Evolutionary conservation across 2,113 vertebrate species (phyloP).

Genomic region (Mustela lutreola): DNA sequence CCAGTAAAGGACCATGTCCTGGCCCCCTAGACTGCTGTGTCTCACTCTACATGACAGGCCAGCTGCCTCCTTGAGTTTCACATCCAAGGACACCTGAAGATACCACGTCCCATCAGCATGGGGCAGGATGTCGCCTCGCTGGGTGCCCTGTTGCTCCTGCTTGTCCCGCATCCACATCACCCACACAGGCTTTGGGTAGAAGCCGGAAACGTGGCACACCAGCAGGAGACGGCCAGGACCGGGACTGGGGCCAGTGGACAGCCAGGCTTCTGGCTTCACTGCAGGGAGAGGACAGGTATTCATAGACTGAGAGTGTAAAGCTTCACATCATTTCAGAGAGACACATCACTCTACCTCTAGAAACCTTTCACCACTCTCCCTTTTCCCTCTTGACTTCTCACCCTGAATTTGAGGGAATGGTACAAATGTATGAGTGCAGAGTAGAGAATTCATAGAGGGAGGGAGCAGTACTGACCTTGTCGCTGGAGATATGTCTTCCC

Average conservation of each 20-base stretch:
- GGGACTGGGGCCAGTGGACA: not conserved
- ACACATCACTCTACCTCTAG: not conserved
- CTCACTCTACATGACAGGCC: not conserved
- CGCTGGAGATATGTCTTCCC: not conserved
- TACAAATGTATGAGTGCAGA: not conserved
- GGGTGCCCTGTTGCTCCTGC: not conserved
- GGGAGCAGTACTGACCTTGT: not conserved
- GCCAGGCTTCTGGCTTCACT: not conserved
- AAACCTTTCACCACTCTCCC: not conserved
- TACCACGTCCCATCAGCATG: constrained; percentile 28
- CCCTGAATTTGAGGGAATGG: not conserved
- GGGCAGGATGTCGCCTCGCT: not conserved
- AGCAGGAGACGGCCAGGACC: not conserved
- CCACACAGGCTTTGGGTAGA: not conserved
- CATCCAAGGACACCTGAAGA: not conserved
- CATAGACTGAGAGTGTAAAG: not conserved
- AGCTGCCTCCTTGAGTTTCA: not conserved
- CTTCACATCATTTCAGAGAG: not conserved
- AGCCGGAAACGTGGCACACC: constrained; percentile 22
- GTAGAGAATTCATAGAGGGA: not conserved
- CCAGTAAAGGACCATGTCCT: not conserved
- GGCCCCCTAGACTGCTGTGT: constrained; percentile 27
- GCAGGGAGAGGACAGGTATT: not conserved
- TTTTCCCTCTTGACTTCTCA: not conserved
- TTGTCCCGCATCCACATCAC: not conserved